Evolutionary conservation across 2,888 invertebrate genomes (phyloP).

Genomic region (Acronicta psi): DNA sequence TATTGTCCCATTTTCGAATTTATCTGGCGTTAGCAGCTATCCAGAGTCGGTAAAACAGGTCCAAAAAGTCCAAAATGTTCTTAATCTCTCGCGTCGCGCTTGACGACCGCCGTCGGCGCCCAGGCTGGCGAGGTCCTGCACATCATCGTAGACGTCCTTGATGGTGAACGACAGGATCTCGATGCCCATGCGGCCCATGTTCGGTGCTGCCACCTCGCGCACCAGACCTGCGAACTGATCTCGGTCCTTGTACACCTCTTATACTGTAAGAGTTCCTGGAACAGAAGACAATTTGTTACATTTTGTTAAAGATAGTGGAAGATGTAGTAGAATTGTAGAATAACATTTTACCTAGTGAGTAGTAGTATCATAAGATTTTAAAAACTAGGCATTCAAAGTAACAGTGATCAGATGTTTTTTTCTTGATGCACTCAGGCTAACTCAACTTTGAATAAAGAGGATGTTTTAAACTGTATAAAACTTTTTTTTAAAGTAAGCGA

Average conservation of each 20-base stretch:
- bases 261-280: conserved; percentile 98
- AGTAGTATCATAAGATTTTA: background rate
- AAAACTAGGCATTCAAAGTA: background rate
- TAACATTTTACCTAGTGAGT: too few species aligned
- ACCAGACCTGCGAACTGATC: conserved; percentile 99
- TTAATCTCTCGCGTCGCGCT: conserved; percentile 96
- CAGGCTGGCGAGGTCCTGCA: conserved; percentile 97
- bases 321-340: too few species aligned
- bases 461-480: too few species aligned
- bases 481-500: too few species aligned
- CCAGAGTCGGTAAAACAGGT: too few species aligned
- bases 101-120: conserved; percentile 98
- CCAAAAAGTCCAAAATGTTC: conserved; percentile 38
- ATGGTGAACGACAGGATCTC: conserved; percentile 99
- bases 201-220: conserved; percentile 98
- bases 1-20: too few species aligned
- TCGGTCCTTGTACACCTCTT: conserved; percentile 98
- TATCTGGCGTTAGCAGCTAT: too few species aligned
- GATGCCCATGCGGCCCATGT: conserved; percentile 99
- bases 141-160: conserved; percentile 99
- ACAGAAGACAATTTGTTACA: conserved; percentile 12
- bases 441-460: too few species aligned
- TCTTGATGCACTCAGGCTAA: too few species aligned
- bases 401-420: too few species aligned
- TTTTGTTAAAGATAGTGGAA: background rate